These are phyloP conservation scores for Hetaerina titia DNA, from an alignment of 2,888 invertebrate species.

Conservation along the genomic window DNA sequence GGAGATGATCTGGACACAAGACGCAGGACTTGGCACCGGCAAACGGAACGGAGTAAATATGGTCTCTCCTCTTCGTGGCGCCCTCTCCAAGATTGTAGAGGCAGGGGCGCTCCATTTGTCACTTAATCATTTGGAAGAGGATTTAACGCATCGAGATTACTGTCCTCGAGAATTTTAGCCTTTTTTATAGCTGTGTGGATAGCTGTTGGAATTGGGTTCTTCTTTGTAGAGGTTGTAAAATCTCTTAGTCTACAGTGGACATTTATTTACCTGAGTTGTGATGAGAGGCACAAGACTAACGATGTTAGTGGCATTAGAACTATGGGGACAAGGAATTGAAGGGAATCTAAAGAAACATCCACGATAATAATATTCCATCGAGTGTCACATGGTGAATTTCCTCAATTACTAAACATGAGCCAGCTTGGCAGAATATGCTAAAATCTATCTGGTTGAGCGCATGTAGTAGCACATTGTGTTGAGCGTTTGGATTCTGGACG, in stretches of 20 bases:
- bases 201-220: not conserved
- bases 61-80: not conserved
- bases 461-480: too few relatives aligned
- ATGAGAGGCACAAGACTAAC: not conserved
- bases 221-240: not conserved
- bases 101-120: not conserved
- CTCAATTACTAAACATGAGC: too few relatives aligned
- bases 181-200: not conserved
- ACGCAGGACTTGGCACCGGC: not conserved
- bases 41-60: conserved; percentile 19
- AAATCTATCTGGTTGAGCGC: too few relatives aligned
- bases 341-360: too few relatives aligned
- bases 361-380: too few relatives aligned
- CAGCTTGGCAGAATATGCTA: too few relatives aligned
- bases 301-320: too few relatives aligned
- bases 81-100: not conserved
- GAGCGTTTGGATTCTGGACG: too few relatives aligned
- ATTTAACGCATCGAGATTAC: not conserved
- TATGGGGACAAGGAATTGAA: too few relatives aligned
- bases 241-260: not conserved
- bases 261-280: not conserved
- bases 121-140: conserved; percentile 10
- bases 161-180: not conserved
- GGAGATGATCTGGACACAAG: conserved; percentile 16
- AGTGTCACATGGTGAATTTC: too few relatives aligned